Percentiles rank a stretch among this genome's conserved stretches.
These are phyloP conservation scores for Caenorhabditis macrosperma DNA, from an alignment of 2,888 invertebrate genomes.

Conservation along the genomic window DNA sequence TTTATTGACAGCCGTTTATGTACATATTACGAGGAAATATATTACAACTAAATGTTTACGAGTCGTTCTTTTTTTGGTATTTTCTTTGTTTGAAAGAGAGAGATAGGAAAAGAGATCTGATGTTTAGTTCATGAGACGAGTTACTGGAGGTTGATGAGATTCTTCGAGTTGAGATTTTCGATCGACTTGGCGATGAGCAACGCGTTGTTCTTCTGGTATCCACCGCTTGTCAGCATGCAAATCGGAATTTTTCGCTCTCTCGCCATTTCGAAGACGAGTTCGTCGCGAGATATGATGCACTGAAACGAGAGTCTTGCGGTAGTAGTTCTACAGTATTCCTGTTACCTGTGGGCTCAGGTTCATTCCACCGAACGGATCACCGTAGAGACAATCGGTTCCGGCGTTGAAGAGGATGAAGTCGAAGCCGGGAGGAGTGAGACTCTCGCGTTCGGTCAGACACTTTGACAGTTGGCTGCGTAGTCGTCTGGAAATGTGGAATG, in stretches of 20 bases:
- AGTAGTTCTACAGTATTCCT: conserved; percentile 46
- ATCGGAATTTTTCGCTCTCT: conserved; percentile 68
- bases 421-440: conserved; percentile 81
- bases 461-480: conserved; percentile 36
- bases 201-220: conserved; percentile 88
- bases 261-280: conserved; percentile 88
- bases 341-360: conserved; percentile 85
- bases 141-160: conserved; percentile 78
- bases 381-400: conserved; percentile 89
- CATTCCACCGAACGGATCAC: conserved; percentile 88
- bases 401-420: conserved; percentile 92
- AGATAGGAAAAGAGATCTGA: conserved; percentile 12
- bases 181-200: conserved; percentile 90
- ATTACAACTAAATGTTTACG: too few species aligned
- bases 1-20: conserved; percentile 25
- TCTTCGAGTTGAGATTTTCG: conserved; percentile 85
- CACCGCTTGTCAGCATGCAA: conserved; percentile 85
- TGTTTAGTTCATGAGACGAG: conserved; percentile 21
- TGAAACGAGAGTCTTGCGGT: conserved; percentile 80
- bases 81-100: too few species aligned
- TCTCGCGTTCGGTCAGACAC: conserved; percentile 38
- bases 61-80: too few species aligned
- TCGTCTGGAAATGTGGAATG: conserved; percentile 14
- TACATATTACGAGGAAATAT: conserved; percentile 3
- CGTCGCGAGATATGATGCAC: conserved; percentile 90